These are phyloP conservation scores for Synanthedon formicaeformis DNA, from an alignment of 2,888 invertebrate species.

Conservation along the genomic window DNA sequence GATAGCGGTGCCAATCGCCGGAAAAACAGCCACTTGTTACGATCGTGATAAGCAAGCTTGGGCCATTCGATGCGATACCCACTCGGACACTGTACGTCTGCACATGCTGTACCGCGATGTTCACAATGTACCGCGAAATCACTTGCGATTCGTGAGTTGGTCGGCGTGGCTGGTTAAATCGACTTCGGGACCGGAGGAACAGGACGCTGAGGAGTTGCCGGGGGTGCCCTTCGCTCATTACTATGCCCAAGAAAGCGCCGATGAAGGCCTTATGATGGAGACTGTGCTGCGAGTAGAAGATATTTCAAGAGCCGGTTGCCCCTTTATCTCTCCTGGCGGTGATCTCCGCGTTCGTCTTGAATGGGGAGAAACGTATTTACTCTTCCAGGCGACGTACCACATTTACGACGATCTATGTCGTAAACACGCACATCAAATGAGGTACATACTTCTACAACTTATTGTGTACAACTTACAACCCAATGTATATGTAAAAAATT, in stretches of 20 bases:
- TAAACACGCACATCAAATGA: constrained; percentile 86
- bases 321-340: constrained; percentile 78
- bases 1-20: constrained; percentile 66
- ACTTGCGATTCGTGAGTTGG: constrained; percentile 78
- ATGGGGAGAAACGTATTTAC: constrained; percentile 84
- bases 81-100: constrained; percentile 79
- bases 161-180: constrained; percentile 73
- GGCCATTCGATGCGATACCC: constrained; percentile 82
- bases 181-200: constrained; percentile 61
- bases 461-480: too few species aligned
- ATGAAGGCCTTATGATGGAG: constrained; percentile 86
- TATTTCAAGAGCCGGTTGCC: constrained; percentile 75
- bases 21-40: constrained; percentile 75
- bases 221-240: constrained; percentile 83
- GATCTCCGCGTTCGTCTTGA: constrained; percentile 82
- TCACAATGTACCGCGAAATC: constrained; percentile 83
- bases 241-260: constrained; percentile 82
- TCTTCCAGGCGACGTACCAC: constrained; percentile 85
- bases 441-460: constrained; percentile 46
- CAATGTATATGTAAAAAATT: too few species aligned
- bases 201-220: constrained; percentile 76
- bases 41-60: constrained; percentile 86
- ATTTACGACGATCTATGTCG: constrained; percentile 85
- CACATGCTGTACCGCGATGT: constrained; percentile 82
- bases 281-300: constrained; percentile 81